These are phyloP conservation scores for Lepidocyrtinus sp. DNA, from an alignment of 2,888 invertebrate genomes.

Conservation along the genomic window DNA sequence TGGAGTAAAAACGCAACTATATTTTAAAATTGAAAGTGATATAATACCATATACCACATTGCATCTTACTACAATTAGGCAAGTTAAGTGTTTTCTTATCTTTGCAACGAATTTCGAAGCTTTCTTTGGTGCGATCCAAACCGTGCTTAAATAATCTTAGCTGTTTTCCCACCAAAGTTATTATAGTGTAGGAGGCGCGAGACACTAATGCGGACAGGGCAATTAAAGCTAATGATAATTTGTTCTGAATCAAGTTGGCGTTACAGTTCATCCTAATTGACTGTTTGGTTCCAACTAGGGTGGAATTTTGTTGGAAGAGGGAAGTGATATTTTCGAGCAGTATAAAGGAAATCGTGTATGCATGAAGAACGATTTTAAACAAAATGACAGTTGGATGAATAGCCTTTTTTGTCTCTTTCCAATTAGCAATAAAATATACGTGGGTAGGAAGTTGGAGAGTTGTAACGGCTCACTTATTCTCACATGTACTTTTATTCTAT, in stretches of 20 bases:
- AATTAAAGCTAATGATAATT: constrained; percentile 10
- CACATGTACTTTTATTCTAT: background rate
- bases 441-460: background rate
- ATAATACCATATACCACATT: background rate
- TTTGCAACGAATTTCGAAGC: background rate
- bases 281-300: background rate
- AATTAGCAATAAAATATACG: constrained; percentile 13
- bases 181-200: no score
- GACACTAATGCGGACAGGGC: background rate
- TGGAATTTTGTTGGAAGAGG: constrained; percentile 1
- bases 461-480: constrained; percentile 1
- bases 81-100: background rate
- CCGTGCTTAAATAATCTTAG: background rate
- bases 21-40: constrained; percentile 10
- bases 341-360: constrained; percentile 24
- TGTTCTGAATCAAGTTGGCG: background rate
- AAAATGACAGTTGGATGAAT: constrained; percentile 43
- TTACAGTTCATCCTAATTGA: background rate
- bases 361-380: constrained; percentile 32
- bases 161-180: no score
- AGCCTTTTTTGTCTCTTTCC: constrained; percentile 17
- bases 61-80: background rate
- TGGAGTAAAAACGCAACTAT: background rate
- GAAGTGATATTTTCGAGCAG: no score
- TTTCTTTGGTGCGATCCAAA: background rate